phyloP scores from a whole-genome alignment of 1,140 invertebrate species.

The Ericerus pela region DNA sequence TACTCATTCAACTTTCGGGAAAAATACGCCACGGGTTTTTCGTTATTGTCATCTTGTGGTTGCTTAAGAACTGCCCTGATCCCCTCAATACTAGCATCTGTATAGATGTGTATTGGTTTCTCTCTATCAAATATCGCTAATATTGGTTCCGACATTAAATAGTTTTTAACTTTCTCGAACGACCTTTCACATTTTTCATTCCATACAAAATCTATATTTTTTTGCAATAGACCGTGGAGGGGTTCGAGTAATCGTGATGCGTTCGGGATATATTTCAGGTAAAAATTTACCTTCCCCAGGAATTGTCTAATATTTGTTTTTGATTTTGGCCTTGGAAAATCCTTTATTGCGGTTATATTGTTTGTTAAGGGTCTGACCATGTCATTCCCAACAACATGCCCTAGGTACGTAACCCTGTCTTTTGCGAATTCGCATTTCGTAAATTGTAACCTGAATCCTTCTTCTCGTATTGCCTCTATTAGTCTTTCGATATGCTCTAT shows the following conservation, averaged over 20 bases:
- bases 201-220: slow-evolving; percentile 19
- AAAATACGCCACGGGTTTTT: too few species aligned
- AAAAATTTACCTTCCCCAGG: slow-evolving; percentile 27
- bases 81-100: slow-evolving; percentile 27
- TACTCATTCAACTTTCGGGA: too few species aligned
- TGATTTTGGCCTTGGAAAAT: slow-evolving; percentile 27
- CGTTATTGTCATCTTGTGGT: slow-evolving; percentile 23
- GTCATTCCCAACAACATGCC: too few species aligned
- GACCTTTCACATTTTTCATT: slow-evolving; percentile 21
- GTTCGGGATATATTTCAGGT: slow-evolving; percentile 25
- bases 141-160: slow-evolving; percentile 27
- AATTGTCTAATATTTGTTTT: slow-evolving; percentile 25
- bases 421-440: too few species aligned
- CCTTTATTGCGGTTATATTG: slow-evolving; percentile 30
- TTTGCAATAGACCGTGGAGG: slow-evolving; percentile 15
- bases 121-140: slow-evolving; percentile 27
- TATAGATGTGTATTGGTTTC: slow-evolving; percentile 28
- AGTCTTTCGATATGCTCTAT: slow-evolving; percentile 15
- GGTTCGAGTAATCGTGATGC: slow-evolving; percentile 14
- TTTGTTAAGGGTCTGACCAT: too few species aligned
- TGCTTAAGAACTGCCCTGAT: slow-evolving; percentile 30
- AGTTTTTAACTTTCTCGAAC: slow-evolving; percentile 32
- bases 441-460: slow-evolving; percentile 29
- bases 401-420: too few species aligned
- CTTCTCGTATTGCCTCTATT: slow-evolving; percentile 18